These are phyloP conservation scores for Nomada fabriciana DNA, from an alignment of 2,888 invertebrate genomes.

Conservation along the genomic window DNA sequence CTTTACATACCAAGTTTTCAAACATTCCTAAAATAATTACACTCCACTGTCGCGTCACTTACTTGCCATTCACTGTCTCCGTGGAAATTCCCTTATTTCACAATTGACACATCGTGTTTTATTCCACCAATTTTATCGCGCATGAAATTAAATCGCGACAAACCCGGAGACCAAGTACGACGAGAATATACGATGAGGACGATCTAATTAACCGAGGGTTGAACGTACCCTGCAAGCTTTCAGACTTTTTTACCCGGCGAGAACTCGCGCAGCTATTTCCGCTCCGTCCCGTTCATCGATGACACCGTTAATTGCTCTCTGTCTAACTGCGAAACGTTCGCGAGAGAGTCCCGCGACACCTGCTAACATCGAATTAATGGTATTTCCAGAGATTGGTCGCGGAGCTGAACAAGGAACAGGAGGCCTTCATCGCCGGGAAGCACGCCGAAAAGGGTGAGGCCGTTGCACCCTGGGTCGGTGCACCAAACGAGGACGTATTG, in stretches of 20 bases:
- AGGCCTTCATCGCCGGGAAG: constrained; percentile 96
- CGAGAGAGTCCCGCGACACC: constrained; percentile 13
- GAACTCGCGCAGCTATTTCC: constrained; percentile 13
- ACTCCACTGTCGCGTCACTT: no score
- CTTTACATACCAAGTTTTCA: no score
- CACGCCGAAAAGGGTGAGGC: constrained; percentile 89
- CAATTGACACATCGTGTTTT: no score
- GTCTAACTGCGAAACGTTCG: not conserved
- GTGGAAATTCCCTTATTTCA: no score
- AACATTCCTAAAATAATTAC: no score
- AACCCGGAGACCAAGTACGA: no score
- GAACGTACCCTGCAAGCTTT: constrained; percentile 35
- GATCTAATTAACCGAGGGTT: constrained; percentile 53
- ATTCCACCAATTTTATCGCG: no score
- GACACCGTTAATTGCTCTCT: constrained; percentile 52
- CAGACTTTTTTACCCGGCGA: constrained; percentile 4
- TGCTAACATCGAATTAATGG: constrained; percentile 56
- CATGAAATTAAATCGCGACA: no score
- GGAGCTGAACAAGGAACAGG: constrained; percentile 98
- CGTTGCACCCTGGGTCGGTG: constrained; percentile 97
- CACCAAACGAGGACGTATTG: constrained; percentile 96
- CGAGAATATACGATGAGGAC: constrained; percentile 37
- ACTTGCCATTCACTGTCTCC: no score
- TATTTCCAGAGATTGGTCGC: constrained; percentile 94
- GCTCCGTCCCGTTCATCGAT: constrained; percentile 17